Base-by-base conservation (phyloP, 2,797 vertebrate genomes). In the Rhynchonycteris naso region DNA sequence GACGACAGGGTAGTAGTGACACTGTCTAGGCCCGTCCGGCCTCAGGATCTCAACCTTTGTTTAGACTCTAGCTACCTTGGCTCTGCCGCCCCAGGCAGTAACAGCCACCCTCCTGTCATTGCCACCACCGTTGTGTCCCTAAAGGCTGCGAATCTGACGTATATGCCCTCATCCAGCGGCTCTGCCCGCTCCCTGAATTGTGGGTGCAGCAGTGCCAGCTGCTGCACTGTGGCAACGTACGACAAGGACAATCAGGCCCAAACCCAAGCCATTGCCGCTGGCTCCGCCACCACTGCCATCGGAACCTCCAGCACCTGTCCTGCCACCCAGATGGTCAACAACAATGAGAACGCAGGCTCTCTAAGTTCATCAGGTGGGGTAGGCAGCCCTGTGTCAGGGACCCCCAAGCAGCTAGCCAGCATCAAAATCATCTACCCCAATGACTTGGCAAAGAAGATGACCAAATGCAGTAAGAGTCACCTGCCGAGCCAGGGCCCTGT, bases 161-260 rank as follows among this genome's bases (percentile, higher is more conserved):
- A 99, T 99, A 99, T 99, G 99, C 99, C 99, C 99, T 99, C 99
- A 99, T 99, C 99, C 98, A 99, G 99, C 98, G 98, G 99, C 99
- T 99, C 99, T 99, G 99, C 99, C 98, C 99, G 99, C 98, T 99
- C 99, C 90, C 98, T 99, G 98, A 99, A 99, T 99, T 99, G 99
- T 99, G 99, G 99, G 98, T 99, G 99, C 98, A 99, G 99, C 99
- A 99, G 99, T 98, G 99, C 99, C 98, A 99, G 99, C 98, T 99
- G 99, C 98, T 99, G 99, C 98, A 99, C 99, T 98, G 99, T 99
- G 98, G 99, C 99, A 98, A 99, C 99, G 54, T 99, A 99, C 98
- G 99, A 99, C 98, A 99, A 99, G 98, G 99, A 99, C 98, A 86
- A 91, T 96, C 98, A 98, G 97, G 98, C 98, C 98, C 99, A 98